Evolutionary conservation across 1,140 invertebrate genomes (phyloP), one percentile per base, ranked within the genome.

Genomic region (Drosophila albomicans): DNA sequence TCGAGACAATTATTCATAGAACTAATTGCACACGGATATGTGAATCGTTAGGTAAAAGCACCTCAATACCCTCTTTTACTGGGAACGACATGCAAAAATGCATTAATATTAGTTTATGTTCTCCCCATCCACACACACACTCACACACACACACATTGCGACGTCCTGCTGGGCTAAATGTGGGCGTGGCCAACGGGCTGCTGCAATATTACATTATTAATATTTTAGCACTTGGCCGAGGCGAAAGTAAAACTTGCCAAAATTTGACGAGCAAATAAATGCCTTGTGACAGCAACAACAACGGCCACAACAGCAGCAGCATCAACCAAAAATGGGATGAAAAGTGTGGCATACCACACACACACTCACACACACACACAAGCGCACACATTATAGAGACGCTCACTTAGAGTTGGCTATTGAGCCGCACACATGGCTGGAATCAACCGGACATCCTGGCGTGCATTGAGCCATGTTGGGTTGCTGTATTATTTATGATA

Each of bases 401-500:
- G 20, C 20, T 25, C 20, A 25, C 11, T 15, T 13, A 11, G 20
- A 6, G 45, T 32, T 48, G 58, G 58, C 45, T 61, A 48, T 61
- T 61, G 58, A 61, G 58, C 45, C 41, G 45, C 62, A 57, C 65
- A 75, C 49, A 73, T 72, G 70, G 45, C 70, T 52, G 57, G 30
- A 57, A 58, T 68, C 57, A 69, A 74, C 49, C 85, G 80, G 84
- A 87, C 87, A 79, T 87, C 84, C 84, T 87, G 85, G 52, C 75
- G 78, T 76, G 81, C 81, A 81, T 89, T 89, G 81, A 88, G 85
- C 78, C 85, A 72, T 78, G 54, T 43, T 75, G 59, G 66, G 72
- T 76, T 79, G 75, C 78, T 84, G 71, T 86, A 90, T 89, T 89
- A 89, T 89, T 89, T 89, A 89, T 90, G 86, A 86, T 89, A 89